These are phyloP conservation scores for Euura lappo DNA, from an alignment of 1,140 invertebrate genomes.

Conservation along the genomic window DNA sequence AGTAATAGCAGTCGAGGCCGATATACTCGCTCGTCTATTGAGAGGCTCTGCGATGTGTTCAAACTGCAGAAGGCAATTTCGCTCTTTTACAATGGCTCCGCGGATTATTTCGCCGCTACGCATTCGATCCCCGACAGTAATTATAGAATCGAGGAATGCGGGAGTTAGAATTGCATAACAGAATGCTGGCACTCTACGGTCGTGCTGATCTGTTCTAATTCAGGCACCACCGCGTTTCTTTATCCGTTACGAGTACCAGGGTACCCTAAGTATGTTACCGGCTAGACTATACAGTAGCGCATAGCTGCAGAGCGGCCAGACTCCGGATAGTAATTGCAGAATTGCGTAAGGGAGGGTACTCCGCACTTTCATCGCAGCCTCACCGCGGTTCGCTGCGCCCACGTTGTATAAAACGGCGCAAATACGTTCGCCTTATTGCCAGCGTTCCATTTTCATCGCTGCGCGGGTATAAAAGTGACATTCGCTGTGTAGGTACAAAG, in stretches of 20 bases:
- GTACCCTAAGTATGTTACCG: neutral
- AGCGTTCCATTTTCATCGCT: too few species aligned
- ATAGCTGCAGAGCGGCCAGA: neutral
- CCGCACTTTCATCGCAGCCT: neutral
- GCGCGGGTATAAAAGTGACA: too few species aligned
- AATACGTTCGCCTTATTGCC: too few species aligned
- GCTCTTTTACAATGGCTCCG: too few species aligned
- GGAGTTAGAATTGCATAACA: neutral
- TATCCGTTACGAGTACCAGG: neutral
- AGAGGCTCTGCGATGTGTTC: neutral
- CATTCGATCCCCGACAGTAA: neutral
- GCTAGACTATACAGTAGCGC: neutral
- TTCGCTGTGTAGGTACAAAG: too few species aligned
- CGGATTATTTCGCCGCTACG: neutral
- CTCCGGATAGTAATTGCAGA: neutral
- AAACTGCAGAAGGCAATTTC: too few species aligned
- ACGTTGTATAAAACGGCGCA: neutral
- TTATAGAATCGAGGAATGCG: neutral
- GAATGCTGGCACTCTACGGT: neutral
- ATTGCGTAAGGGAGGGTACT: neutral
- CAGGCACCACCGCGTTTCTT: neutral
- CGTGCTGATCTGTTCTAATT: neutral
- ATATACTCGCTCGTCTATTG: neutral
- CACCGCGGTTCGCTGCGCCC: neutral
- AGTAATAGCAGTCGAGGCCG: neutral